Percentiles rank a stretch among this genome's conserved stretches.
Conservation (phyloP, 2,888 invertebrate genomes). For the Opisthograptis luteolata region DNA sequence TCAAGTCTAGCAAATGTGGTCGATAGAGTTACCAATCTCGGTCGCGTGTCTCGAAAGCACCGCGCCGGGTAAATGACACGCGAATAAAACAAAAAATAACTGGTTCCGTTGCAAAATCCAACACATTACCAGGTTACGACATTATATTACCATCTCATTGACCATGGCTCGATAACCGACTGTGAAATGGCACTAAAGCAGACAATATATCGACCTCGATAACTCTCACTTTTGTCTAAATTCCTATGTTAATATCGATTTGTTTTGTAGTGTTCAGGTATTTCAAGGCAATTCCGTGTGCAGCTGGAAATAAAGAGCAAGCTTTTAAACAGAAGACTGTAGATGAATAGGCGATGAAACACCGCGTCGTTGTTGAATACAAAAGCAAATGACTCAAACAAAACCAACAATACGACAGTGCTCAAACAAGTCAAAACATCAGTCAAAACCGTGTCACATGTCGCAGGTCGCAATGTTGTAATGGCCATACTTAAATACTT, state of each 20-base stretch:
- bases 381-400: conserved; percentile 16
- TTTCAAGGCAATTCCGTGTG: neutral
- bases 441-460: conserved; percentile 22
- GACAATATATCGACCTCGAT: conserved; percentile 49
- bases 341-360: conserved; percentile 1
- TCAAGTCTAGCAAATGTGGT: conserved; percentile 27
- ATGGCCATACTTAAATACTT: conserved; percentile 14
- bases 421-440: conserved; percentile 15
- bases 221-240: conserved; percentile 64
- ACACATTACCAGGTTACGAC: conserved; percentile 48
- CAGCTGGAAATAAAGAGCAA: conserved; percentile 1
- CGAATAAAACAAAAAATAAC: conserved; percentile 47
- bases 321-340: neutral
- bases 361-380: neutral
- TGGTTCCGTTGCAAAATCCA: conserved; percentile 54
- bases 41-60: conserved; percentile 33
- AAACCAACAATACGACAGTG: conserved; percentile 16
- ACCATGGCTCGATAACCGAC: conserved; percentile 52
- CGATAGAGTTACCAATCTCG: conserved; percentile 30
- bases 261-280: conserved; percentile 6
- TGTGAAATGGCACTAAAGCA: conserved; percentile 45
- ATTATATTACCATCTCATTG: conserved; percentile 65
- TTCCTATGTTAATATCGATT: conserved; percentile 35
- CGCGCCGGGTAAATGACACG: conserved; percentile 40
- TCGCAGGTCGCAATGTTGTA: conserved; percentile 10